phyloP scores from a whole-genome alignment of 2,113 vertebrate genomes.

The Opisthocomus hoazin region DNA sequence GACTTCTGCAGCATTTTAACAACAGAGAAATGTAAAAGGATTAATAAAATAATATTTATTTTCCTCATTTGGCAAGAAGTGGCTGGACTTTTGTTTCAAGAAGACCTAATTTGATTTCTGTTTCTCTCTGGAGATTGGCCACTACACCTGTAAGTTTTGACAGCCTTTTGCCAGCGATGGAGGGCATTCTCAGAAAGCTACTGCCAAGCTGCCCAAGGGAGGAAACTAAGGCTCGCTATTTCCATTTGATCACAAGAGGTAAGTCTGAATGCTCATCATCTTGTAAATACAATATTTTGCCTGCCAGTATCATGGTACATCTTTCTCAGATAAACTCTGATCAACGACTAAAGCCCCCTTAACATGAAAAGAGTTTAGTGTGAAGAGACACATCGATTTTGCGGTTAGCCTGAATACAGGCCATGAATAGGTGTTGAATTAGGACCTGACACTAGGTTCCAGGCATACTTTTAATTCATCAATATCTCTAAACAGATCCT shows the following conservation, averaged over 20 bases:
- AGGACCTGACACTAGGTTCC: neutral
- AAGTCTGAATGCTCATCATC: neutral
- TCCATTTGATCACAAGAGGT: neutral
- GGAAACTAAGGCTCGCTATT: neutral
- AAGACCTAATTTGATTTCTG: neutral
- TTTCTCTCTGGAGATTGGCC: neutral
- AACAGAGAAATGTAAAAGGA: neutral
- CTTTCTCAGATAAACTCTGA: neutral
- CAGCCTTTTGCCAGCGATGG: neutral
- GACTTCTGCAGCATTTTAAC: accelerated
- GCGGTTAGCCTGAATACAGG: neutral
- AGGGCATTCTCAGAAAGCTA: neutral
- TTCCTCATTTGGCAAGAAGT: neutral
- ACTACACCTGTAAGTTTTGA: neutral
- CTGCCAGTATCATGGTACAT: neutral
- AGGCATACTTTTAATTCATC: neutral
- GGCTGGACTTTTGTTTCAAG: neutral
- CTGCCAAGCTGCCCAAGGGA: neutral
- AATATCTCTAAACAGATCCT: neutral
- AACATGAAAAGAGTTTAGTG: accelerated
- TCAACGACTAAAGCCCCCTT: neutral
- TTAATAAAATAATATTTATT: neutral
- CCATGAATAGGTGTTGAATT: neutral
- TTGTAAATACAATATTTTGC: neutral
- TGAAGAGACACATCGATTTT: neutral